Conservation (phyloP, 2,797 vertebrate genomes). For the Chloroceryle amazona region DNA sequence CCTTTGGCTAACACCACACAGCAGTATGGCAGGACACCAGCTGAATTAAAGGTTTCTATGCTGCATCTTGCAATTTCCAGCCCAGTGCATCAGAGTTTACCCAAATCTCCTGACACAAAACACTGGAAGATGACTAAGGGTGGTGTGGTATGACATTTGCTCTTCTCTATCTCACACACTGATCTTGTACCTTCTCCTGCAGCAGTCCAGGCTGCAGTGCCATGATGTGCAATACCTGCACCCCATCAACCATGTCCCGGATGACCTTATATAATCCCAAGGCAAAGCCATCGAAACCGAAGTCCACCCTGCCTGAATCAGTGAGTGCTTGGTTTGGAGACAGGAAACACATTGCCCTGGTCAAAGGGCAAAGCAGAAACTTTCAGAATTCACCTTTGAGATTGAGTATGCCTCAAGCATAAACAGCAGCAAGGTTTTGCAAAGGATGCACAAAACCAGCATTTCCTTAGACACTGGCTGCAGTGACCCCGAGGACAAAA, state of each 20-base stretch:
- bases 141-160: fast-evolving
- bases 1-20: neutral
- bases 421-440: neutral
- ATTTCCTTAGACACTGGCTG: neutral
- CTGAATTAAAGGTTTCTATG: neutral
- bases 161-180: neutral
- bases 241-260: too few relatives aligned
- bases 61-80: neutral
- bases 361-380: neutral
- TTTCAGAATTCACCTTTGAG: neutral
- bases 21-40: neutral
- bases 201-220: neutral
- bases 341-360: neutral
- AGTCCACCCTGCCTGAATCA: fast-evolving
- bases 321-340: neutral
- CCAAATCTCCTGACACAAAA: neutral
- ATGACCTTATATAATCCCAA: neutral
- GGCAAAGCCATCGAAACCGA: neutral
- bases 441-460: neutral
- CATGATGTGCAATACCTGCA: fast-evolving
- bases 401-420: neutral
- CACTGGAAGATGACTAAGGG: neutral
- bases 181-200: neutral
- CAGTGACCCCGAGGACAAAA: neutral
- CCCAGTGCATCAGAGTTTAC: neutral